A percentile compares a stretch with the other conserved stretches of the same genome.
phyloP scores from a whole-genome alignment of 2,888 invertebrate genomes.

The Rhopalosiphum nymphaeae region DNA sequence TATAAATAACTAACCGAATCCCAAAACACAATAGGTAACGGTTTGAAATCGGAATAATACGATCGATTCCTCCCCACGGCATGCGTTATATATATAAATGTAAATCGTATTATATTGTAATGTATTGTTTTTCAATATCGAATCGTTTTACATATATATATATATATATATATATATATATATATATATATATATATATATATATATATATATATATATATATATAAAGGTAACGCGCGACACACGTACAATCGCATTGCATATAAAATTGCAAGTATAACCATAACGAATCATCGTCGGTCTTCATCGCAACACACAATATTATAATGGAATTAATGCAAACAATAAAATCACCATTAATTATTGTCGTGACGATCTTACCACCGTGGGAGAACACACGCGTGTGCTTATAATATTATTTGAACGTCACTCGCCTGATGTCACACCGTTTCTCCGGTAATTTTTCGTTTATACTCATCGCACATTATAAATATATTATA shows the following conservation, averaged over 20 bases:
- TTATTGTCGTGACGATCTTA: background rate
- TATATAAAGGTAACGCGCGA: background rate
- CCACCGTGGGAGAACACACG: background rate
- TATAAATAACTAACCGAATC: constrained; percentile 21
- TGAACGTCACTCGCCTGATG: background rate
- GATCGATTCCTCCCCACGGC: background rate
- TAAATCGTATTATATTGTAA: background rate
- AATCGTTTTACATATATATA: background rate
- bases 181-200: background rate
- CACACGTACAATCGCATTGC: background rate
- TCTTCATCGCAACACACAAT: background rate
- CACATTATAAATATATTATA: too few species aligned
- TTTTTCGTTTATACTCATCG: background rate
- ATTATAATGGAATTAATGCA: background rate
- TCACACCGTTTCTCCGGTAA: background rate
- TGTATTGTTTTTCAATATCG: background rate
- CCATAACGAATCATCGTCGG: background rate
- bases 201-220: too few species aligned
- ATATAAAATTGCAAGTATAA: background rate
- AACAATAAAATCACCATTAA: background rate
- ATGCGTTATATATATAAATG: background rate
- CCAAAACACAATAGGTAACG: constrained; percentile 7
- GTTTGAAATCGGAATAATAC: constrained; percentile 26
- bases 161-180: too few species aligned
- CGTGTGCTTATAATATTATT: background rate